These are phyloP conservation scores for Gorilla gorilla DNA, from an alignment of 2,113 vertebrate genomes.

Conservation along the genomic window DNA sequence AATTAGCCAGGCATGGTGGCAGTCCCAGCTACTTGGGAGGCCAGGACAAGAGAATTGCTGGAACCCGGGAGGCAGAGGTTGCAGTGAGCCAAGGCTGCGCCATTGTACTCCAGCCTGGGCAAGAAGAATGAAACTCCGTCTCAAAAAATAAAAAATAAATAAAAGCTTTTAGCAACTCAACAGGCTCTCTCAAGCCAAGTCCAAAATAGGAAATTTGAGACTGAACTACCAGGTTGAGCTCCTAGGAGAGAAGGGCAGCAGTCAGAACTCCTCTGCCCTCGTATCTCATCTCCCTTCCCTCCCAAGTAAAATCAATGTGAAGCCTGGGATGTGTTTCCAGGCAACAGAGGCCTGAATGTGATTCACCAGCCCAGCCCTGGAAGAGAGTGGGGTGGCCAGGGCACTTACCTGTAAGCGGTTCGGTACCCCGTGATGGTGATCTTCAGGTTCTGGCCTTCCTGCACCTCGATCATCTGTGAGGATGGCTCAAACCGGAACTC, in stretches of 20 bases:
- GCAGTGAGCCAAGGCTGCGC: no score
- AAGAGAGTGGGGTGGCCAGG: accelerated
- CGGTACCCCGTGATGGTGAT: slow-evolving; percentile 94
- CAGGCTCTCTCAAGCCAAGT: neutral
- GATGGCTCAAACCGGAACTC: slow-evolving; percentile 98
- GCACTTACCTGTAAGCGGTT: slow-evolving; percentile 91
- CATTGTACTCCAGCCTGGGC: no score
- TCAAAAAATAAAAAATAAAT: neutral
- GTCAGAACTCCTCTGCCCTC: neutral
- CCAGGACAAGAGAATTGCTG: no score
- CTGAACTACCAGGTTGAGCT: accelerated
- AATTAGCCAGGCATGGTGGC: no score
- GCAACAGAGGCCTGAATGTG: accelerated
- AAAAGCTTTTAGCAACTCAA: neutral
- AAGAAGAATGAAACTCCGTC: no score
- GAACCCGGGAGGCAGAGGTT: no score
- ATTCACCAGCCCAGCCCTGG: accelerated
- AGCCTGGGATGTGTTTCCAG: accelerated
- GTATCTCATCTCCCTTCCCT: accelerated
- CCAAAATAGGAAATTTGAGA: neutral
- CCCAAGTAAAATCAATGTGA: accelerated
- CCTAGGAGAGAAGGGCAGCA: neutral
- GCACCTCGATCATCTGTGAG: slow-evolving; percentile 97
- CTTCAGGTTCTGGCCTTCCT: slow-evolving; percentile 94
- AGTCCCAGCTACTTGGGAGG: no score